A percentile compares a stretch with the other conserved stretches of the same genome.
Conservation (phyloP, 2,888 invertebrate genomes). For the Frankliniella intonsa region DNA sequence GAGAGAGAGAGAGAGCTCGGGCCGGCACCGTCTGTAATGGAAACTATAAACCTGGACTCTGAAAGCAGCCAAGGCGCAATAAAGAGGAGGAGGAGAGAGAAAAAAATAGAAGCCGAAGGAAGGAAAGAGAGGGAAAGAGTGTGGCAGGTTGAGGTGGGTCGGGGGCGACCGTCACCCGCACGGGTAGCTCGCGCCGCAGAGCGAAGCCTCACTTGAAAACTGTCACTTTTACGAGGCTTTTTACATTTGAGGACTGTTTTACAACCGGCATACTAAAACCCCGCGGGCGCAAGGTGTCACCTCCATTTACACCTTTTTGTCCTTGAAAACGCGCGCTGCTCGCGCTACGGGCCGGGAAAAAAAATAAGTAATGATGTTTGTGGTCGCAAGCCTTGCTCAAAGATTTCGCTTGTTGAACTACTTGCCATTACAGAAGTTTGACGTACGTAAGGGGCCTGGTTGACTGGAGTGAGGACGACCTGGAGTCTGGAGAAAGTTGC, state of each 20-base stretch:
- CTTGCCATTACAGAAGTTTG: too few relatives aligned
- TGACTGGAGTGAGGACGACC: too few relatives aligned
- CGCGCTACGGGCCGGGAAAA: too few relatives aligned
- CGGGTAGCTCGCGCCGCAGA: constrained; percentile 22
- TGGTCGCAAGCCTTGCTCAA: too few relatives aligned
- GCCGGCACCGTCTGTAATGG: constrained; percentile 2
- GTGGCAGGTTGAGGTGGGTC: background rate
- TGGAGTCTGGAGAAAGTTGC: too few relatives aligned
- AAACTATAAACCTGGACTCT: constrained; percentile 18
- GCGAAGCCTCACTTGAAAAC: background rate
- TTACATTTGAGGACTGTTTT: constrained; percentile 25
- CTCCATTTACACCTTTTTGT: too few relatives aligned
- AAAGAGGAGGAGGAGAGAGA: constrained; percentile 27
- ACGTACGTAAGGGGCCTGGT: too few relatives aligned
- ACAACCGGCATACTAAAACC: constrained; percentile 14
- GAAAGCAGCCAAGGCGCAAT: constrained; percentile 5
- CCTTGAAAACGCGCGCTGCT: too few relatives aligned
- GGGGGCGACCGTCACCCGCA: background rate
- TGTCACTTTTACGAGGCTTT: constrained; percentile 9
- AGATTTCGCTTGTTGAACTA: too few relatives aligned
- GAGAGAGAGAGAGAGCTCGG: constrained; percentile 28
- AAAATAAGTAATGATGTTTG: too few relatives aligned
- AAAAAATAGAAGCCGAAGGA: background rate
- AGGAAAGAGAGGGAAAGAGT: background rate
- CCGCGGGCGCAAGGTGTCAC: background rate